Conservation (phyloP, 2,797 vertebrate genomes). For the Moxostoma hubbsi region DNA sequence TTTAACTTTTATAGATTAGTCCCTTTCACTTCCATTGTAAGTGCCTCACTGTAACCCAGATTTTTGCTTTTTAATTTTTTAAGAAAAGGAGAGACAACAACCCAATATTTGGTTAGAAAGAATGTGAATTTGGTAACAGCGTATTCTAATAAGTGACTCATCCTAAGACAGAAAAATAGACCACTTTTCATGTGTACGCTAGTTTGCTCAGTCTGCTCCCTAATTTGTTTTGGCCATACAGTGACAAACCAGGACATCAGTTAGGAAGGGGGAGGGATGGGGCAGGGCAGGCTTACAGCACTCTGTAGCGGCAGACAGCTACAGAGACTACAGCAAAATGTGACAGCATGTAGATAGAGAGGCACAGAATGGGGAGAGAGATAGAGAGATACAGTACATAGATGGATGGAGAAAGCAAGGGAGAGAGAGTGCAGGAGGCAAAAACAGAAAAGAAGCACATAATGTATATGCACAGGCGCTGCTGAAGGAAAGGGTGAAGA, state of each 20-base stretch:
- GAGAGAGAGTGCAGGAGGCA: slow-evolving; percentile 10
- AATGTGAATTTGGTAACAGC: slow-evolving; percentile 6
- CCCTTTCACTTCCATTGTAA: no score
- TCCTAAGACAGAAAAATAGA: slow-evolving; percentile 2
- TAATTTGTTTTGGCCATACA: slow-evolving; percentile 43
- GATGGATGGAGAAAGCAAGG: slow-evolving; percentile 56
- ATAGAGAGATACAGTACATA: slow-evolving; percentile 56
- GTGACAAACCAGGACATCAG: slow-evolving; percentile 37
- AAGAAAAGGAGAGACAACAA: neutral
- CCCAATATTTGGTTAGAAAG: neutral
- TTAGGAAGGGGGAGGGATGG: slow-evolving; percentile 8
- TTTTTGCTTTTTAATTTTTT: no score
- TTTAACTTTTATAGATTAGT: no score
- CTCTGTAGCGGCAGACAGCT: slow-evolving; percentile 54
- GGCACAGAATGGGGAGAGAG: slow-evolving; percentile 58
- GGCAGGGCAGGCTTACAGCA: slow-evolving; percentile 47
- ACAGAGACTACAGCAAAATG: slow-evolving; percentile 51
- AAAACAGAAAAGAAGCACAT: slow-evolving; percentile 59
- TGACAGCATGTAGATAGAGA: slow-evolving; percentile 65
- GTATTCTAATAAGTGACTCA: slow-evolving; percentile 16
- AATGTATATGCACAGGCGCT: slow-evolving; percentile 53
- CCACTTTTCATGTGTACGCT: neutral
- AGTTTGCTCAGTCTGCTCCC: slow-evolving; percentile 30
- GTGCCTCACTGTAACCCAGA: no score
- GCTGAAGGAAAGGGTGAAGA: slow-evolving; percentile 55